Percentiles rank a stretch among this genome's conserved stretches.
phyloP scores from a whole-genome alignment of 2,888 invertebrate genomes.

The Leucophora obtusa region DNA sequence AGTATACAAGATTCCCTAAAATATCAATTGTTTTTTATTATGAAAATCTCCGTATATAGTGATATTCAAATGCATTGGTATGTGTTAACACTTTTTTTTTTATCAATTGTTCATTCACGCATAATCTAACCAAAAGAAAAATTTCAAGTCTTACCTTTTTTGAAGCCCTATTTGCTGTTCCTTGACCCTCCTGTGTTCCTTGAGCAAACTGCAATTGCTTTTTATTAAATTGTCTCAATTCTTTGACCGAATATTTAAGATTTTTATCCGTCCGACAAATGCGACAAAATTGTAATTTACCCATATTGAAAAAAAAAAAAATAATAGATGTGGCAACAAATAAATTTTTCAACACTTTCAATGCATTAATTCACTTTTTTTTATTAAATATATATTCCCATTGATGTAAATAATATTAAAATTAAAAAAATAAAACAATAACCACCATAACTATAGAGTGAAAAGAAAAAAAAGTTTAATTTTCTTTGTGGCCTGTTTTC shows the following conservation, averaged over 20 bases:
- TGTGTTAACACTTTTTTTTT: not conserved
- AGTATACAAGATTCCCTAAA: too few species aligned
- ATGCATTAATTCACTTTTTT: not conserved
- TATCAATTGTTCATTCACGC: not conserved
- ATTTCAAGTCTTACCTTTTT: conserved; percentile 44
- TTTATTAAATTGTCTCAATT: conserved; percentile 63
- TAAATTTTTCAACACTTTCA: not conserved
- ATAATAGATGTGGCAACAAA: not conserved
- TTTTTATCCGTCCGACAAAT: conserved; percentile 67
- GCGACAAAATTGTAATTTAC: conserved; percentile 65
- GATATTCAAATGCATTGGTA: conserved; percentile 1
- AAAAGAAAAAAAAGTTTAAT: conserved; percentile 6
- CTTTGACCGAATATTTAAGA: conserved; percentile 66
- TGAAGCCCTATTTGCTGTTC: conserved; percentile 40
- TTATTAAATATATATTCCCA: not conserved
- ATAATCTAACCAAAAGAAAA: not conserved
- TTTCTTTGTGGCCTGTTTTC: not conserved
- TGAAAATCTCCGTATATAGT: conserved; percentile 12
- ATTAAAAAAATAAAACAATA: not conserved
- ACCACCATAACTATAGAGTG: not conserved
- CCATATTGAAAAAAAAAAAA: conserved; percentile 44
- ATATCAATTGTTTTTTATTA: not conserved
- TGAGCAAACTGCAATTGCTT: conserved; percentile 49
- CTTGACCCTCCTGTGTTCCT: conserved; percentile 33
- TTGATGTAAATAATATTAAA: not conserved